Evolutionary conservation across 1,140 invertebrate genomes (phyloP).

Genomic region (Thaumetopoea pityocampa): DNA sequence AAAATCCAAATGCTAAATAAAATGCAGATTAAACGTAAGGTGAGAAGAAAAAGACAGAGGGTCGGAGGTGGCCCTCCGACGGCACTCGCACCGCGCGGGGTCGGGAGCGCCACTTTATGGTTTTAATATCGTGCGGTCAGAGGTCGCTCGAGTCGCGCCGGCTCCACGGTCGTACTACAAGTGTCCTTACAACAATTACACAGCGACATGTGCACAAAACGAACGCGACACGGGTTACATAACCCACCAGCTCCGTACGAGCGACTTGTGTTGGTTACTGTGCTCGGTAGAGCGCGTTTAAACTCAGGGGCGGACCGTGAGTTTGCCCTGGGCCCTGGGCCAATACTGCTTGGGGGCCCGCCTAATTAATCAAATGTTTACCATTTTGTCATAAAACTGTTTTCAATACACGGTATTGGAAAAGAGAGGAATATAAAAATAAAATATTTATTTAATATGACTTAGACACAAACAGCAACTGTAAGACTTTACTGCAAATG

Average conservation of each 20-base stretch:
- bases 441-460: too few relatives aligned
- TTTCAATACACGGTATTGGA: too few relatives aligned
- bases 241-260: conserved; percentile 24
- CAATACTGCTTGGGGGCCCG: too few relatives aligned
- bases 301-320: too few relatives aligned
- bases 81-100: conserved; percentile 39
- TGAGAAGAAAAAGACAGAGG: conserved; percentile 31
- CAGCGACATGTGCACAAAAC: conserved; percentile 31
- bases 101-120: conserved; percentile 65
- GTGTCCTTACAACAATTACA: conserved; percentile 25
- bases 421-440: too few relatives aligned
- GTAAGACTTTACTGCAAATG: too few relatives aligned
- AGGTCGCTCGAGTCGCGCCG: conserved; percentile 48
- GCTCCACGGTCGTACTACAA: conserved; percentile 50
- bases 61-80: conserved; percentile 30
- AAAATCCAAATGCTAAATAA: conserved; percentile 23
- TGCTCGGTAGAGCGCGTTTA: too few relatives aligned
- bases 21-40: conserved; percentile 32
- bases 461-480: too few relatives aligned
- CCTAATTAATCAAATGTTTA: too few relatives aligned
- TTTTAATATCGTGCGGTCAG: conserved; percentile 66
- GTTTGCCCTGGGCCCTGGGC: too few relatives aligned
- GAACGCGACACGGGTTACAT: conserved; percentile 27
- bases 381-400: too few relatives aligned
- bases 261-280: too few relatives aligned